A percentile compares a stretch with the other conserved stretches of the same genome.
These are phyloP conservation scores for Platyura marginata DNA, from an alignment of 1,140 invertebrate species.

Conservation along the genomic window DNA sequence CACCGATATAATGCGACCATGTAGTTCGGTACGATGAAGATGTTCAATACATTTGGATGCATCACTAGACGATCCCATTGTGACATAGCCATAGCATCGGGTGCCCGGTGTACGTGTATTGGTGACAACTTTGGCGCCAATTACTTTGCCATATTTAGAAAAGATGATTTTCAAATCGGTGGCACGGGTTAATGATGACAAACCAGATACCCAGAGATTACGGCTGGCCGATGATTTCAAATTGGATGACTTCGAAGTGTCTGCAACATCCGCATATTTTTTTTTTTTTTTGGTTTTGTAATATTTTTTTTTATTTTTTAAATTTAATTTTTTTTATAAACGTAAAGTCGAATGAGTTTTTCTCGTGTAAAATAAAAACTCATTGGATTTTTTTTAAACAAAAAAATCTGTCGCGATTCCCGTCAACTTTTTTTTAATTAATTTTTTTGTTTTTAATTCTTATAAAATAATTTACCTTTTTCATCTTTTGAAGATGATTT, in stretches of 20 bases:
- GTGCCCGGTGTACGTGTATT: conserved; percentile 80
- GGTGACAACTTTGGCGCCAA: conserved; percentile 91
- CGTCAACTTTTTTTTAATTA: too few relatives aligned
- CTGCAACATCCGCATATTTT: background rate
- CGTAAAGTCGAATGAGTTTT: background rate
- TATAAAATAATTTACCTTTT: conserved; percentile 19
- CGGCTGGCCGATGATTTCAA: conserved; percentile 30
- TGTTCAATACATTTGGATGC: conserved; percentile 77
- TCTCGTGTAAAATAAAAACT: background rate
- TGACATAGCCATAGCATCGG: conserved; percentile 87
- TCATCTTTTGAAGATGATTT: conserved; percentile 18
- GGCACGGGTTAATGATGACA: conserved; percentile 73
- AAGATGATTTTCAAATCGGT: conserved; percentile 84
- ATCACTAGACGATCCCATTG: conserved; percentile 76
- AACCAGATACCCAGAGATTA: conserved; percentile 83
- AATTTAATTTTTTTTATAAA: background rate
- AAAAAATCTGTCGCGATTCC: too few relatives aligned
- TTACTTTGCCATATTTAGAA: conserved; percentile 84
- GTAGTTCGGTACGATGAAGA: conserved; percentile 72
- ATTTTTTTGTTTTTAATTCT: too few relatives aligned
- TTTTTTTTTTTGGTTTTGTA: background rate
- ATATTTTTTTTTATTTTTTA: conserved; percentile 1
- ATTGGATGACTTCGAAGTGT: conserved; percentile 2
- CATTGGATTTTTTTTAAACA: conserved; percentile 11
- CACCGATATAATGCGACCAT: conserved; percentile 84